phyloP scores from a whole-genome alignment of 2,888 invertebrate species.

The Lymantria dispar region DNA sequence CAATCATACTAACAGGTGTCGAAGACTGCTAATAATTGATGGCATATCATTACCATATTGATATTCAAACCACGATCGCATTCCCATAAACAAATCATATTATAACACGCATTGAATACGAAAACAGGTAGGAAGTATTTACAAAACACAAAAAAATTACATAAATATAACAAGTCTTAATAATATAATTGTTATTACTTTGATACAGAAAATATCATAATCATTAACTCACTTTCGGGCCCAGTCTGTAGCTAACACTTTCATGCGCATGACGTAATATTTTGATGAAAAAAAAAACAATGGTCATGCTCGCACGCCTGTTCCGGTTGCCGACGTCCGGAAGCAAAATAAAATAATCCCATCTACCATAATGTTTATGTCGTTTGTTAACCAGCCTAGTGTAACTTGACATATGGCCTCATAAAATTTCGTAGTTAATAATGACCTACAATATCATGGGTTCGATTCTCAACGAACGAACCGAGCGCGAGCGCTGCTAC shows the following conservation, averaged over 20 bases:
- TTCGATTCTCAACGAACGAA: too few species aligned
- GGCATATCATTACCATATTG: conserved; percentile 15
- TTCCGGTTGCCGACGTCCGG: conserved; percentile 43
- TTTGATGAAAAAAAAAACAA: conserved; percentile 39
- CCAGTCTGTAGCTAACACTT: conserved; percentile 54
- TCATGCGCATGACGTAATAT: conserved; percentile 54
- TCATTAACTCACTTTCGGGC: conserved; percentile 72
- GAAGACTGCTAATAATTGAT: conserved; percentile 6
- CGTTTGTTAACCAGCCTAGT: conserved; percentile 11
- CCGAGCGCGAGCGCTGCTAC: too few species aligned
- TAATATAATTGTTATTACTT: conserved; percentile 28
- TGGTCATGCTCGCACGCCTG: conserved; percentile 40
- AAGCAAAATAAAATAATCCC: conserved; percentile 37
- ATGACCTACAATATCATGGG: too few species aligned
- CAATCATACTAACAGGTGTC: conserved; percentile 2
- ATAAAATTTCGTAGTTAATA: too few species aligned
- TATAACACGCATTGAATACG: conserved; percentile 20
- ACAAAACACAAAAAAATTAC: conserved; percentile 21
- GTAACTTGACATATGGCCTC: background rate
- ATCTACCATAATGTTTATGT: conserved; percentile 23
- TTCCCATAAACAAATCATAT: conserved; percentile 27
- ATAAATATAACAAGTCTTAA: conserved; percentile 18
- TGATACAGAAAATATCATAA: conserved; percentile 37
- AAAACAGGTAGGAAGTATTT: conserved; percentile 32
- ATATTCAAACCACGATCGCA: conserved; percentile 21